phyloP scores from a whole-genome alignment of 1,140 invertebrate species.

The Drosophila bifasciata region DNA sequence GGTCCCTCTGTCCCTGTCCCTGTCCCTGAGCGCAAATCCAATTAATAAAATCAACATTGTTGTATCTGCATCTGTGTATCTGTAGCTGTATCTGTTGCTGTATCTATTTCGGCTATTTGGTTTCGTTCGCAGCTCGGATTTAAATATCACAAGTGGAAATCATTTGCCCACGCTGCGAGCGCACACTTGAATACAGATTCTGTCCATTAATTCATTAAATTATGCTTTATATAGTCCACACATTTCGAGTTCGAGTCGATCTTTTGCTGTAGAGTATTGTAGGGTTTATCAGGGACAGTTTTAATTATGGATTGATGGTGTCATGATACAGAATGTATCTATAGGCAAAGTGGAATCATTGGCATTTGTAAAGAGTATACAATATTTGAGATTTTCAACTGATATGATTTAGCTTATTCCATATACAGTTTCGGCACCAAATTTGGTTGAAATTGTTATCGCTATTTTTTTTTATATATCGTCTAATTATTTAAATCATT shows the following conservation, averaged over 20 bases:
- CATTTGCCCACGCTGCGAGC: constrained; percentile 63
- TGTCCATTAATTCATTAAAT: constrained; percentile 69
- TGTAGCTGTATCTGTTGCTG: constrained; percentile 15
- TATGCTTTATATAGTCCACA: constrained; percentile 62
- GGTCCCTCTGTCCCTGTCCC: too few species aligned
- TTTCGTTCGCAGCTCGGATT: constrained; percentile 40
- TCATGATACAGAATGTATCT: too few species aligned
- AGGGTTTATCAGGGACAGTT: neutral
- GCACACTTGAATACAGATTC: constrained; percentile 39
- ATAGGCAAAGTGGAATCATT: too few species aligned
- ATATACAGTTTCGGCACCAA: constrained; percentile 32
- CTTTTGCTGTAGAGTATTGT: neutral
- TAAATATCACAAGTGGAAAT: constrained; percentile 73
- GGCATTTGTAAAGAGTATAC: constrained; percentile 8
- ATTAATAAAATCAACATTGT: constrained; percentile 81
- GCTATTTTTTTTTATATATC: constrained; percentile 64
- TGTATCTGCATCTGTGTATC: constrained; percentile 33
- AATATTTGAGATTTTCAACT: neutral
- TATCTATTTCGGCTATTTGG: constrained; percentile 33
- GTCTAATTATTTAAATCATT: constrained; percentile 72
- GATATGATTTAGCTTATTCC: constrained; percentile 6
- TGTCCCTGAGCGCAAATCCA: constrained; percentile 65
- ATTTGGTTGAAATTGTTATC: constrained; percentile 60
- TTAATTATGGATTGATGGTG: neutral
- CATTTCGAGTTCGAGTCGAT: constrained; percentile 13